Percentiles rank a stretch among this genome's conserved stretches.
These are phyloP conservation scores for Cirrhinus molitorella DNA, from an alignment of 2,797 vertebrate species.

Conservation along the genomic window DNA sequence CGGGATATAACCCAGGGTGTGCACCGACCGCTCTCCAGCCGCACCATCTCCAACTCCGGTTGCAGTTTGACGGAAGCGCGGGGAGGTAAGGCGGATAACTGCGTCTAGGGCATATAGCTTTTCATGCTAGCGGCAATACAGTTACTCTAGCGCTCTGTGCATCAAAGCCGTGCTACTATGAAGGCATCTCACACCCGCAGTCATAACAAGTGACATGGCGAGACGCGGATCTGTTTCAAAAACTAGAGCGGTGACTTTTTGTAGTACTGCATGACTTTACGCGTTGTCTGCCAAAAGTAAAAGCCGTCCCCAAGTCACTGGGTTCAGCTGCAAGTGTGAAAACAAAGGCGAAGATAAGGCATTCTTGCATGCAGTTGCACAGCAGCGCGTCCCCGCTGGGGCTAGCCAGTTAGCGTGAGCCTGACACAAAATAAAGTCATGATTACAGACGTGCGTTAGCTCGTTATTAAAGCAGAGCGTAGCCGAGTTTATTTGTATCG, in stretches of 20 bases:
- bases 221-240: not conserved
- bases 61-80: slow-evolving; percentile 60
- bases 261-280: not conserved
- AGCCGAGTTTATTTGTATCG: not conserved
- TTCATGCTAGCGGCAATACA: slow-evolving; percentile 50
- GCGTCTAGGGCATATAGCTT: slow-evolving; percentile 59
- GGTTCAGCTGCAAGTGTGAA: slow-evolving; percentile 28
- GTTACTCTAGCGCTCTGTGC: slow-evolving; percentile 52
- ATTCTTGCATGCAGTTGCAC: slow-evolving; percentile 30
- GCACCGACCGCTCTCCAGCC: slow-evolving; percentile 45
- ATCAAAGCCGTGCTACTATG: slow-evolving; percentile 60
- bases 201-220: slow-evolving; percentile 18
- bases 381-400: slow-evolving; percentile 50
- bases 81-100: slow-evolving; percentile 74
- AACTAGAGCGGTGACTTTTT: not conserved
- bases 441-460: not conserved
- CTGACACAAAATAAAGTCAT: slow-evolving; percentile 65
- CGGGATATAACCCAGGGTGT: slow-evolving; percentile 49
- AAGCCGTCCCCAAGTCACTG: not conserved
- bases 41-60: slow-evolving; percentile 53
- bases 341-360: slow-evolving; percentile 32
- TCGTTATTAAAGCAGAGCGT: not conserved
- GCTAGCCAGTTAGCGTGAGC: slow-evolving; percentile 65
- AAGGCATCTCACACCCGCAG: slow-evolving; percentile 61
- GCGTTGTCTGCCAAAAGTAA: not conserved